phyloP scores from a whole-genome alignment of 2,888 invertebrate genomes.

The Psococerastis gibbosa region DNA sequence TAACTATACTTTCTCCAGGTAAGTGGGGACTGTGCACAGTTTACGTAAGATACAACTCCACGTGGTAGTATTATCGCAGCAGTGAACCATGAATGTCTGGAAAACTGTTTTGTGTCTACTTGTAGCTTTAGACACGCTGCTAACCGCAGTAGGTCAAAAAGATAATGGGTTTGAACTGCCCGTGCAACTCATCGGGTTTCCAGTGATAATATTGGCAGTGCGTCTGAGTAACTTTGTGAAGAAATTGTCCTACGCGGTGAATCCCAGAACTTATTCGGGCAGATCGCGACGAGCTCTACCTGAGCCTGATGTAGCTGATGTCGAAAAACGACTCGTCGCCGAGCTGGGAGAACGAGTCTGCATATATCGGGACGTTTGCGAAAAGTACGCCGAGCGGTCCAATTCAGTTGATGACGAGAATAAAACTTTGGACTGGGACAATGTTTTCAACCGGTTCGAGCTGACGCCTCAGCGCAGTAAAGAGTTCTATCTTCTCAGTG shows the following conservation, averaged over 20 bases:
- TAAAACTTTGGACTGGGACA: conserved; percentile 42
- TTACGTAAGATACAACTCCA: neutral
- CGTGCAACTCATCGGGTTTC: conserved; percentile 69
- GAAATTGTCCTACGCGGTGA: conserved; percentile 62
- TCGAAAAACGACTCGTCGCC: conserved; percentile 57
- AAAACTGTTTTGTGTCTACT: no score
- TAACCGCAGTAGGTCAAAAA: neutral
- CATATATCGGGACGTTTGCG: conserved; percentile 59
- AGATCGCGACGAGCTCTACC: conserved; percentile 20
- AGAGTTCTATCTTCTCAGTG: conserved; percentile 66
- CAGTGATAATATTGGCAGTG: conserved; percentile 60
- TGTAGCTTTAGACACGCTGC: no score
- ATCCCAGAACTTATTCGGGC: conserved; percentile 47
- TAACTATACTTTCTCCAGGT: neutral
- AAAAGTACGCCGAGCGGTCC: conserved; percentile 42
- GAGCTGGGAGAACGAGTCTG: conserved; percentile 64
- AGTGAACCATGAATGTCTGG: no score
- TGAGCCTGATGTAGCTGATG: conserved; percentile 40
- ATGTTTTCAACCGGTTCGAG: conserved; percentile 65
- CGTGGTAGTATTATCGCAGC: no score
- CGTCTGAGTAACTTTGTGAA: conserved; percentile 63
- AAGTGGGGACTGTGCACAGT: neutral
- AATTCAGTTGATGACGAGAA: conserved; percentile 20
- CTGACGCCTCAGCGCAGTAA: conserved; percentile 49
- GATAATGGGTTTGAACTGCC: conserved; percentile 52